phyloP scores from a whole-genome alignment of 2,888 invertebrate genomes.

The Hydropsyche betteni region DNA sequence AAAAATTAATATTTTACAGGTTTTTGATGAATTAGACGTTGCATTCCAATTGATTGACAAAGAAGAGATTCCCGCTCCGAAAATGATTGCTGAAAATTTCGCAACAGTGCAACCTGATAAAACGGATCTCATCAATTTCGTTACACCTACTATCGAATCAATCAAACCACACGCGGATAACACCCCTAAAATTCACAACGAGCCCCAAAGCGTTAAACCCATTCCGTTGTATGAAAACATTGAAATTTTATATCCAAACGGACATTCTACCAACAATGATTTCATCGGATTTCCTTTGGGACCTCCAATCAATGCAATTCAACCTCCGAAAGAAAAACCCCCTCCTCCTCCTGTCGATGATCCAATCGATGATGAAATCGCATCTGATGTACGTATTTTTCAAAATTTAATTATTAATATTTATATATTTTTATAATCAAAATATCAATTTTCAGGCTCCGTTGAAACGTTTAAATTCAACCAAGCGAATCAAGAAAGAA shows the following conservation, averaged over 20 bases:
- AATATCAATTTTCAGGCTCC: conserved; percentile 60
- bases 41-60: conserved; percentile 72
- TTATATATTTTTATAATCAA: conserved; percentile 12
- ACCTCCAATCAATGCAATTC: conserved; percentile 68
- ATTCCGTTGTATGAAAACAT: conserved; percentile 71
- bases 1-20: conserved; percentile 58
- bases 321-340: conserved; percentile 87
- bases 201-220: conserved; percentile 23
- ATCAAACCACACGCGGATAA: conserved; percentile 51
- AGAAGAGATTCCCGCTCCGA: conserved; percentile 56
- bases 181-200: conserved; percentile 55
- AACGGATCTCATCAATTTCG: conserved; percentile 56
- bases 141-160: conserved; percentile 50
- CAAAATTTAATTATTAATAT: background rate
- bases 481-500: conserved; percentile 86
- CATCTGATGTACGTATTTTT: conserved; percentile 61
- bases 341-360: conserved; percentile 78
- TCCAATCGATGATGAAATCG: conserved; percentile 57
- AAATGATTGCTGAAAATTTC: conserved; percentile 22
- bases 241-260: conserved; percentile 66
- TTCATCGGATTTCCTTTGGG: conserved; percentile 65
- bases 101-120: conserved; percentile 57
- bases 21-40: conserved; percentile 71
- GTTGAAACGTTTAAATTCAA: conserved; percentile 80
- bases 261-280: conserved; percentile 55